Conservation (phyloP, 2,797 vertebrate species). For the Nannoperca obscura region DNA sequence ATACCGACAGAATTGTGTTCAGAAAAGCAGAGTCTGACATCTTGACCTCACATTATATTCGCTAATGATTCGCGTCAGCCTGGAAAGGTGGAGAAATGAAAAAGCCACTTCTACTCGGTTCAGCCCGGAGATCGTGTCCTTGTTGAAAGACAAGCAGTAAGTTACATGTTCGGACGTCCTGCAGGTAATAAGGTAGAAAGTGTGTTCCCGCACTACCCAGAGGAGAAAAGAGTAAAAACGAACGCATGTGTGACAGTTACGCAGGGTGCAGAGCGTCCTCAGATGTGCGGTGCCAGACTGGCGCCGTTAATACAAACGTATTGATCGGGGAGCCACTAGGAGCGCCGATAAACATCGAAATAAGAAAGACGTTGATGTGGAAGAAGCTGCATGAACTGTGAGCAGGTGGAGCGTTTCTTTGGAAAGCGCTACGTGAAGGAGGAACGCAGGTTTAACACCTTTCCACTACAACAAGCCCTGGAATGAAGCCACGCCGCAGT, state of each 20-base stretch:
- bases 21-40: not conserved
- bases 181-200: not conserved
- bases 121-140: not conserved
- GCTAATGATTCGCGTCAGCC: not conserved
- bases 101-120: not conserved
- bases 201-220: too few species aligned
- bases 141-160: not conserved
- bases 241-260: not conserved
- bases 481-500: not conserved
- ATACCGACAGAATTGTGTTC: not conserved
- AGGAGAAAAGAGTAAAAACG: too few species aligned
- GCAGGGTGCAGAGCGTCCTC: not conserved
- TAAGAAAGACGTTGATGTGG: not conserved
- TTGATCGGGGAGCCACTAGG: not conserved
- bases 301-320: not conserved
- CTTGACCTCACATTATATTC: not conserved
- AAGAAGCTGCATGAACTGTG: not conserved
- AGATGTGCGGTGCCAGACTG: not conserved
- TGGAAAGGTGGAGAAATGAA: not conserved
- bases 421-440: not conserved
- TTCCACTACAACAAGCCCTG: not conserved
- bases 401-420: not conserved
- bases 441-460: slow-evolving; percentile 4
- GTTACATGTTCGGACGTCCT: not conserved
- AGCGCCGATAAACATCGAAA: not conserved